Conservation (phyloP, 2,797 vertebrate genomes). For the Thripadectes ignobilis region DNA sequence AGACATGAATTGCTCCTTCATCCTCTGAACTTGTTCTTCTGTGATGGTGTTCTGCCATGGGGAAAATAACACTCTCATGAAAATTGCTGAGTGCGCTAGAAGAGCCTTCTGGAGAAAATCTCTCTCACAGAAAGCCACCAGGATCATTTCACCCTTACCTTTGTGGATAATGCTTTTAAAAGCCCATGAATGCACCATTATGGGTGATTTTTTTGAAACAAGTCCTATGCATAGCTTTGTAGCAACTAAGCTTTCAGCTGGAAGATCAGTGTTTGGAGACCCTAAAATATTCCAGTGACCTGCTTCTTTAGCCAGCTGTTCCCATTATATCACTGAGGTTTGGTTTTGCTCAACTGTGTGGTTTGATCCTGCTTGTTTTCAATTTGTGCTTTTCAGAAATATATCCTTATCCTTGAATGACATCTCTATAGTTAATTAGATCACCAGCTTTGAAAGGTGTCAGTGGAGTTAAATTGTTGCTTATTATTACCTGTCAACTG, state of each 20-base stretch:
- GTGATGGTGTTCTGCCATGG: conserved; percentile 80
- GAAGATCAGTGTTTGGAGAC: not conserved
- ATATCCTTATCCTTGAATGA: not conserved
- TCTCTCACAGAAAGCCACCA: not conserved
- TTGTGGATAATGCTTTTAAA: not conserved
- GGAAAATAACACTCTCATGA: not conserved
- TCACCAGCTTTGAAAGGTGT: not conserved
- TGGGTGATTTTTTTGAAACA: not conserved
- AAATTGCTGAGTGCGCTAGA: not conserved
- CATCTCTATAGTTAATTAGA: not conserved
- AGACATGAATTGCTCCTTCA: conserved; percentile 88
- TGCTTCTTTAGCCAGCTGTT: not conserved
- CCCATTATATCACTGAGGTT: not conserved
- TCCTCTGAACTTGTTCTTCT: conserved; percentile 80
- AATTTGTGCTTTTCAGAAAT: not conserved
- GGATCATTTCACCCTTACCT: not conserved
- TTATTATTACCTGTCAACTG: not conserved
- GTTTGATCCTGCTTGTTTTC: not conserved
- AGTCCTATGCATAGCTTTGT: not conserved
- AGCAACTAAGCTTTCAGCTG: not conserved
- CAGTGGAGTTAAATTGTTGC: not conserved
- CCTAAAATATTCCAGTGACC: not conserved
- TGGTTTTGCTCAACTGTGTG: not conserved
- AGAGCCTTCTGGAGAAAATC: not conserved
- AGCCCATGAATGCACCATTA: not conserved